Evolutionary conservation across 2,888 invertebrate species (phyloP), one percentile per base, ranked within the genome.

Genomic region (Hirtodrosophila cameraria): DNA sequence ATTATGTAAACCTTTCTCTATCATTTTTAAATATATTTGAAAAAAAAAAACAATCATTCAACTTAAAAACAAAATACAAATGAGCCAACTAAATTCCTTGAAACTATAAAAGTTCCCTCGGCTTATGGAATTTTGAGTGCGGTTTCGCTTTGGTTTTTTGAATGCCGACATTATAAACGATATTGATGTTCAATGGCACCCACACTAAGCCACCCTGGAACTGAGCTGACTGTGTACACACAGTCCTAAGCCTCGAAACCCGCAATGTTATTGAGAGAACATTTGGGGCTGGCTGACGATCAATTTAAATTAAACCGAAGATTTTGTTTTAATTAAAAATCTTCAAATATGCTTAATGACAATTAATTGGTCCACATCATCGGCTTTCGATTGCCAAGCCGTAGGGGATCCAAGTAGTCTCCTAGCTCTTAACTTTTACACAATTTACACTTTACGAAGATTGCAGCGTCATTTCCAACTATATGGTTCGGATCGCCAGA

Each of bases 341-440:
- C 83, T 87, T 87, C 83, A 76, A 84, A 87, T 83, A 67, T 84
- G 86, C 84, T 87, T 84, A 84, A 84, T 84, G 77, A 86, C 87
- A 87, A 84, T 84, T 84, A 84, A 84, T 84, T 84, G 83, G 87
- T 62, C 71, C 77, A 75, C 76, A 77, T 63, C 87, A 54, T 65
- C 64, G 72, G 54, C 72, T 54, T 58, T 39, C 67, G 72, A 75
- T 68, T 53, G 62, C 49, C 53, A n/a, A 23, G 18, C 2, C 4
- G 9, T n/a, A 31, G 16, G 33, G 53, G 49, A 53, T 15, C 58
- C 39, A 48, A 46, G 36, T 36, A 42, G 57, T 48, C 49, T 46
- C 28, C 38, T 23, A 43, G 48, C 64, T 53, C 53, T 54, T 46
- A 41, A 55, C 42, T 61, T 49, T 61, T 49, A 33, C 48, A 55